A percentile compares a stretch with the other conserved stretches of the same genome.
phyloP scores from a whole-genome alignment of 2,113 vertebrate genomes.

The Salvator merianae region DNA sequence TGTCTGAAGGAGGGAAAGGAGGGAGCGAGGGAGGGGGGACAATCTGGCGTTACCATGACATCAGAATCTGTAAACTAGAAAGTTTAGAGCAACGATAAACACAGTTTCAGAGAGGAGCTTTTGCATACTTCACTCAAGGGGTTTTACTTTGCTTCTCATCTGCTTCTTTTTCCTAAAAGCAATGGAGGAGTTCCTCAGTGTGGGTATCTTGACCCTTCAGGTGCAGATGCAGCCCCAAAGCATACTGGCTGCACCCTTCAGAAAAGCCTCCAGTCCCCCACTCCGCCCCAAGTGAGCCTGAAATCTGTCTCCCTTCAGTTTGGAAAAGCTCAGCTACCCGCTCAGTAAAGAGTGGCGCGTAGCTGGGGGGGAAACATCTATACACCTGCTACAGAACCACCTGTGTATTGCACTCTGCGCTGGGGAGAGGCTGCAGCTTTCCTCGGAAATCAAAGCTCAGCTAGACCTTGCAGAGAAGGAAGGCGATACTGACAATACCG shows the following conservation, averaged over 20 bases:
- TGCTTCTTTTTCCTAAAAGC: background rate
- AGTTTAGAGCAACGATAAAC: background rate
- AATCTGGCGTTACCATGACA: background rate
- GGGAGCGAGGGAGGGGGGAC: too few species aligned
- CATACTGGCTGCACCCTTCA: background rate
- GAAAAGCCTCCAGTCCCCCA: too few species aligned
- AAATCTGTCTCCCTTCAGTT: too few species aligned
- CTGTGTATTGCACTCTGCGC: slow-evolving; percentile 3
- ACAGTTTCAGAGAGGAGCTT: background rate
- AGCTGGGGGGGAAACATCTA: too few species aligned
- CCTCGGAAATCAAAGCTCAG: slow-evolving; percentile 46
- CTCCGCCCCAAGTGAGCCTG: background rate
- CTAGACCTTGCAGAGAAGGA: slow-evolving; percentile 49
- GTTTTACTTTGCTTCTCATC: background rate
- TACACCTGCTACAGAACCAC: background rate
- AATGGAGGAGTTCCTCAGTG: background rate
- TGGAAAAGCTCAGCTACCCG: background rate
- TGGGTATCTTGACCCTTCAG: background rate
- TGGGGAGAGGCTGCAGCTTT: slow-evolving; percentile 39
- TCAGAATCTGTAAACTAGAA: too few species aligned
- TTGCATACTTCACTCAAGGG: background rate
- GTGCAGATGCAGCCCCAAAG: background rate
- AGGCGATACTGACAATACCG: background rate
- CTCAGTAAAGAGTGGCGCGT: background rate
- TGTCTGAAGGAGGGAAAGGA: background rate